phyloP scores from a whole-genome alignment of 2,888 invertebrate genomes.

The Vandiemenella viatica region DNA sequence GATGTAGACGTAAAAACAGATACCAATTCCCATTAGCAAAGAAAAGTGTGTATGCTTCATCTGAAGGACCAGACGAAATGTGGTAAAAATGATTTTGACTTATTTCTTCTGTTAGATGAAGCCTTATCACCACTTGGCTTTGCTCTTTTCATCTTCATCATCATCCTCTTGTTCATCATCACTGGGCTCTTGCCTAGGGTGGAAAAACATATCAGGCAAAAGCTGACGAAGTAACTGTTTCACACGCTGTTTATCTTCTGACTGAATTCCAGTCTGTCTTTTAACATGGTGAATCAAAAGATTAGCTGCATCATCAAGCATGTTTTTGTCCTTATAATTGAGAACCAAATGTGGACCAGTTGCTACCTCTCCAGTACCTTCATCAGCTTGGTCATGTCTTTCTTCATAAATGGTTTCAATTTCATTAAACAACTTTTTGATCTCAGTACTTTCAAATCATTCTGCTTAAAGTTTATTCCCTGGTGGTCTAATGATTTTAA shows the following conservation, averaged over 20 bases:
- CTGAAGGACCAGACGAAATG: slow-evolving; percentile 26
- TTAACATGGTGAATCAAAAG: slow-evolving; percentile 94
- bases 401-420: slow-evolving; percentile 87
- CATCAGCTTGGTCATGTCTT: slow-evolving; percentile 50
- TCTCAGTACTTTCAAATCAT: slow-evolving; percentile 85
- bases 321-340: slow-evolving; percentile 55
- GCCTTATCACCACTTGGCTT: no score
- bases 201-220: slow-evolving; percentile 85
- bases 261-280: slow-evolving; percentile 85
- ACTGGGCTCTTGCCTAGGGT: slow-evolving; percentile 76
- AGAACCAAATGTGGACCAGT: slow-evolving; percentile 52
- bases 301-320: slow-evolving; percentile 88
- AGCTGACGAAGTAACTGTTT: slow-evolving; percentile 84
- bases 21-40: slow-evolving; percentile 95
- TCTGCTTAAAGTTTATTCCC: slow-evolving; percentile 94
- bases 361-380: slow-evolving; percentile 27
- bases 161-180: slow-evolving; percentile 67
- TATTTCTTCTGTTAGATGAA: no score
- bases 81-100: no score
- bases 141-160: no score
- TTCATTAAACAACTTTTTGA: slow-evolving; percentile 86
- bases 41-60: slow-evolving; percentile 66
- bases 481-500: slow-evolving; percentile 95
- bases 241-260: slow-evolving; percentile 89
- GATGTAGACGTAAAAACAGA: slow-evolving; percentile 88